These are phyloP conservation scores for Acronicta alni DNA, from an alignment of 2,888 invertebrate genomes.

Conservation along the genomic window DNA sequence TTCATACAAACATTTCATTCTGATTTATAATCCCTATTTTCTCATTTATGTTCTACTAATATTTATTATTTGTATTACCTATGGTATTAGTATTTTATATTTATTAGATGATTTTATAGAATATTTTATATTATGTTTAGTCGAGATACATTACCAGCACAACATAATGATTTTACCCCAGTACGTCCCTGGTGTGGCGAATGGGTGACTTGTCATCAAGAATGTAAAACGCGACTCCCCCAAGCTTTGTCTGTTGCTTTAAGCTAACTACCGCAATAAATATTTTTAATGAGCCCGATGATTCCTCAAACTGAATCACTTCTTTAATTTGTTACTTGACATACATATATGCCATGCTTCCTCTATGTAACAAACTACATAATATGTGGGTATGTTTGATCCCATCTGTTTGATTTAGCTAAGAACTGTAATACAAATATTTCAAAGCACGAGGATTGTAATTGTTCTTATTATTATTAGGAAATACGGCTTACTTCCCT, in stretches of 20 bases:
- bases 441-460: constrained; percentile 23
- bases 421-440: constrained; percentile 5
- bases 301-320: constrained; percentile 66
- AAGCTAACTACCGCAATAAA: constrained; percentile 85
- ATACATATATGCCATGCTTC: constrained; percentile 16
- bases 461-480: constrained; percentile 20
- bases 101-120: no score
- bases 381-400: neutral
- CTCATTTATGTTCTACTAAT: no score
- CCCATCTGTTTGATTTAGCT: constrained; percentile 19
- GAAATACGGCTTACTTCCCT: constrained; percentile 16
- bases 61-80: no score
- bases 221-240: constrained; percentile 83
- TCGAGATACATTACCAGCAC: neutral
- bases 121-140: no score
- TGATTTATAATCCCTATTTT: no score
- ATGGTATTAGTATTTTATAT: no score
- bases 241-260: constrained; percentile 79
- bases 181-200: constrained; percentile 74
- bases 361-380: constrained; percentile 5
- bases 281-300: constrained; percentile 81
- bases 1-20: no score
- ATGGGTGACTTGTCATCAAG: constrained; percentile 87
- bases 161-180: constrained; percentile 21
- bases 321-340: constrained; percentile 47